Evolutionary conservation across 2,797 vertebrate genomes (phyloP).

Genomic region (Kryptopterus vitreolus): DNA sequence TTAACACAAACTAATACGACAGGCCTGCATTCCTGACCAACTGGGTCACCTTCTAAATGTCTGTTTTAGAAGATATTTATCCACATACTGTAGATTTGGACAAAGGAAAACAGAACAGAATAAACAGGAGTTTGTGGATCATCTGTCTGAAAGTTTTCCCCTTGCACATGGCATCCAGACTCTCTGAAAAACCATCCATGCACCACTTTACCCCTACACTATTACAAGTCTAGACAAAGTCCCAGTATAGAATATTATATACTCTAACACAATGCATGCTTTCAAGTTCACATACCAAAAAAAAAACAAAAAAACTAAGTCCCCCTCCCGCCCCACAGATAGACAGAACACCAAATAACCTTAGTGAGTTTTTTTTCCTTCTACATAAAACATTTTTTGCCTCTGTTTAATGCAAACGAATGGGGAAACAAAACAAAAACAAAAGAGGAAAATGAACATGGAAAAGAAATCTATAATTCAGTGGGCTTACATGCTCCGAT

Average conservation of each 20-base stretch:
- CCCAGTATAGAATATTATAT: conserved; percentile 69
- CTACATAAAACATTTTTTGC: conserved; percentile 37
- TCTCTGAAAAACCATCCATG: conserved; percentile 66
- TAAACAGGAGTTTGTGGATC: conserved; percentile 56
- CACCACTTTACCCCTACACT: conserved; percentile 69
- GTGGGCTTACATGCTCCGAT: conserved; percentile 23
- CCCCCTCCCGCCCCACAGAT: conserved; percentile 10
- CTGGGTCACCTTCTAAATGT: conserved; percentile 22
- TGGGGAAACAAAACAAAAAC: no score
- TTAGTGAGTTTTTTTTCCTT: background rate
- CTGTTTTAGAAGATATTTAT: conserved; percentile 29
- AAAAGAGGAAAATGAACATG: conserved; percentile 1
- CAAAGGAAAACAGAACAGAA: conserved; percentile 20
- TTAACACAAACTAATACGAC: conserved; percentile 26
- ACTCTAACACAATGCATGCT: conserved; percentile 76
- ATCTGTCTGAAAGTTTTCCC: conserved; percentile 60
- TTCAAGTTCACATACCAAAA: conserved; percentile 67
- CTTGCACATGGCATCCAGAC: conserved; percentile 65
- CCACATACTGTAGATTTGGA: conserved; percentile 19
- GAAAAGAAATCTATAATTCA: conserved; percentile 14
- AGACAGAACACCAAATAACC: conserved; percentile 25
- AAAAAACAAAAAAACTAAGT: conserved; percentile 55
- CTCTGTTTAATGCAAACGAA: conserved; percentile 38
- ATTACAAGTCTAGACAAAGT: conserved; percentile 71
- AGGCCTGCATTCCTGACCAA: conserved; percentile 29